Percentiles rank a stretch among this genome's conserved stretches.
These are phyloP conservation scores for Penaeus chinensis DNA, from an alignment of 1,140 invertebrate genomes.

Conservation along the genomic window DNA sequence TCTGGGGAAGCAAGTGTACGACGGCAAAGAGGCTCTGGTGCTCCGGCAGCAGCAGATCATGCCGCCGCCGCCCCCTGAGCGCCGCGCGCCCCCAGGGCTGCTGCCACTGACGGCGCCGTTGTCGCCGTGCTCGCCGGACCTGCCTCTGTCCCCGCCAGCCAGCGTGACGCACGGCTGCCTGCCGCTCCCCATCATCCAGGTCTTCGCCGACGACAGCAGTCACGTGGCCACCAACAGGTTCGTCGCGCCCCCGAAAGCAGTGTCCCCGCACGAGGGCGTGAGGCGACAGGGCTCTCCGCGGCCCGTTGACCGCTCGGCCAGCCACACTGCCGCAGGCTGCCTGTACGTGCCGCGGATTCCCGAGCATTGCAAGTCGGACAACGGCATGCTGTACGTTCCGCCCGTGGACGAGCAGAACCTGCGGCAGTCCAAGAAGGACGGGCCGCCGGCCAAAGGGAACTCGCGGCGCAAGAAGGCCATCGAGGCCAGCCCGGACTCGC, in stretches of 20 bases:
- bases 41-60: constrained; percentile 24
- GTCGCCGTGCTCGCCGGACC: neutral
- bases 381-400: constrained; percentile 75
- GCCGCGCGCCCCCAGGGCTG: neutral
- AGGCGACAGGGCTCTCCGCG: neutral
- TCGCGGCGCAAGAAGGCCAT: constrained; percentile 22
- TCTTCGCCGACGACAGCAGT: constrained; percentile 39
- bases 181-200: constrained; percentile 42
- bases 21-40: neutral
- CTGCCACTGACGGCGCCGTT: neutral
- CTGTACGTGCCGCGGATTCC: constrained; percentile 60
- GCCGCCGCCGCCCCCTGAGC: constrained; percentile 15
- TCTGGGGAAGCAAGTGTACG: neutral
- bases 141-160: neutral
- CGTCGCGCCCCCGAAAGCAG: neutral
- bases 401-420: constrained; percentile 80
- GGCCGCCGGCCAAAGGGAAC: constrained; percentile 67
- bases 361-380: constrained; percentile 63
- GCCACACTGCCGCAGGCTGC: neutral
- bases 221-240: constrained; percentile 49
- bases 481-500: neutral
- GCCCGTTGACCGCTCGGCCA: neutral
- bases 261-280: neutral
- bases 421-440: constrained; percentile 70
- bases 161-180: constrained; percentile 13